phyloP scores from a whole-genome alignment of 2,888 invertebrate species.

The Sminthurides aquaticus region DNA sequence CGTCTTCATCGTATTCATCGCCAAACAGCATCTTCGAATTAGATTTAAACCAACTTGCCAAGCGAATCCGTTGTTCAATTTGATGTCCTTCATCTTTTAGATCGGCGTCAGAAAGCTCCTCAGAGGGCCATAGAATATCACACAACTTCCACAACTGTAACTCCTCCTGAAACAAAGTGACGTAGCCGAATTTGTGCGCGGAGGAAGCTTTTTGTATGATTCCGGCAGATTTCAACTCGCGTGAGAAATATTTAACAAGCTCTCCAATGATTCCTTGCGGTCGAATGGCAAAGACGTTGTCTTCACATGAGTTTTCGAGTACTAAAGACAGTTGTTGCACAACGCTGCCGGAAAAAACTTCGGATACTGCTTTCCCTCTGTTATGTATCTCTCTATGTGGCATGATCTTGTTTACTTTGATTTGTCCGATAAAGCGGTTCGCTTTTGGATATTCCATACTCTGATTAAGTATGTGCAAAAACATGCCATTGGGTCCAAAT shows the following conservation, averaged over 20 bases:
- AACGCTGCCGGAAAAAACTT: slow-evolving; percentile 8
- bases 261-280: slow-evolving; percentile 20
- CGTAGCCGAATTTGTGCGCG: slow-evolving; percentile 1
- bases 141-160: slow-evolving; percentile 60
- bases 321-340: slow-evolving; percentile 13
- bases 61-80: slow-evolving; percentile 28
- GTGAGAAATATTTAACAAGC: slow-evolving; percentile 9
- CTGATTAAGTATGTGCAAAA: slow-evolving; percentile 23
- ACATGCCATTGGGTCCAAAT: slow-evolving; percentile 31
- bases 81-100: slow-evolving; percentile 26
- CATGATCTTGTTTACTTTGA: slow-evolving; percentile 16
- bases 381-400: slow-evolving; percentile 7
- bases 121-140: slow-evolving; percentile 64
- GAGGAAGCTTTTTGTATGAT: not conserved
- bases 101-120: slow-evolving; percentile 9
- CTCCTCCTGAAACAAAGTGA: slow-evolving; percentile 19
- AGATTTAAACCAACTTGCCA: slow-evolving; percentile 31
- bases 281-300: slow-evolving; percentile 13
- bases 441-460: slow-evolving; percentile 13
- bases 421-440: slow-evolving; percentile 18
- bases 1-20: slow-evolving; percentile 18
- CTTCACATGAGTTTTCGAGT: slow-evolving; percentile 7
- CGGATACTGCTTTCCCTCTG: not conserved
- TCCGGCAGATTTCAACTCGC: not conserved
- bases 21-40: slow-evolving; percentile 34